Base-by-base conservation (phyloP, 2,797 vertebrate species). In the Chelmon rostratus region DNA sequence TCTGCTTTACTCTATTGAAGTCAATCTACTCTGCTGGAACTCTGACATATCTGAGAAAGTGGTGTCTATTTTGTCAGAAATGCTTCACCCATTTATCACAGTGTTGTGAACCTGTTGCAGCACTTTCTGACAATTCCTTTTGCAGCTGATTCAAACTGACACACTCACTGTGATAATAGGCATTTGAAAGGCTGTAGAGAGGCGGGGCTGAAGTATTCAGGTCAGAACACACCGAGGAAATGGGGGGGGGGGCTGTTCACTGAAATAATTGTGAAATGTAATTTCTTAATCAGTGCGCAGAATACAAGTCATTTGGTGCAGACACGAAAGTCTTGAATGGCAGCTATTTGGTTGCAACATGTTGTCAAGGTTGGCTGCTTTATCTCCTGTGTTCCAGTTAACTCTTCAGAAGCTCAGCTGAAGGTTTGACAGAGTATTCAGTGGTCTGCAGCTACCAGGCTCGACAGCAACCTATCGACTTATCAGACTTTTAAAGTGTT, bases 291-390 rank as follows among this genome's bases (percentile, higher is more conserved):
- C 56, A n/a, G 42, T 38, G 47, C 4, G 19, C n/a, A 69, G 2
- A 56, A 42, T 68, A 2, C 23, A 63, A 38, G 49, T 8, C 15
- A 33, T 19, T 23, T 46, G 31, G 47, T 23, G 65, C 38, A 46
- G 16, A 58, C 18, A 59, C 18, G 58, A 3, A 56, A 4, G 16
- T 38, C 31, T 56, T 21, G 16, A 37, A 44, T n/a, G 23, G 2
- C 40, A 47, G 16, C 13, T 13, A 10, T 28, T 46, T 25, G 40
- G 31, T 67, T 56, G 44, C 35, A 52, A 37, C 35, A 63, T 12
- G n/a, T 56, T 67, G 70, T 57, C 21, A 50, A 19, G 38, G 31
- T 50, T 46, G 49, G 13, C n/a, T n/a, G n/a, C n/a, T n/a, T n/a
- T n/a, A n/a, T n/a, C n/a, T n/a, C n/a, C n/a, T 63, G 15, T 3